A percentile compares a stretch with the other conserved stretches of the same genome.
phyloP scores from a whole-genome alignment of 2,888 invertebrate species.

The Thecophora atra region DNA sequence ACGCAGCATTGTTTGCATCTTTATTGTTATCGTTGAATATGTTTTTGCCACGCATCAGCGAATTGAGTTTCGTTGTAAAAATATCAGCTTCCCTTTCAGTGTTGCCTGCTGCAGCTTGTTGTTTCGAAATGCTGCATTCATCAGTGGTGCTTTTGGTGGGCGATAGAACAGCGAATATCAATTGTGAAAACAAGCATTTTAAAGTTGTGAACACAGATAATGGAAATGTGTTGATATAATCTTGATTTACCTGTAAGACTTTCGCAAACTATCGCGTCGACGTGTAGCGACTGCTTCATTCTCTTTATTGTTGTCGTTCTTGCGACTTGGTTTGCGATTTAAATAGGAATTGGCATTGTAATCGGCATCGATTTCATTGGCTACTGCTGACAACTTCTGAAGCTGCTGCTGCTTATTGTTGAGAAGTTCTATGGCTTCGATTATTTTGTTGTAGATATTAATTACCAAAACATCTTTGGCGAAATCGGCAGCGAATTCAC shows the following conservation, averaged over 20 bases:
- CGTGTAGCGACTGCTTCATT: conserved; percentile 53
- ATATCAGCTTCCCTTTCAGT: conserved; percentile 52
- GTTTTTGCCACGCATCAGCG: conserved; percentile 62
- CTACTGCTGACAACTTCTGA: conserved; percentile 42
- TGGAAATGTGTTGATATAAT: too few species aligned
- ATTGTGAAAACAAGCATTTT: neutral
- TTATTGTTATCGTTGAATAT: conserved; percentile 55
- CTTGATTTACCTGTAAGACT: conserved; percentile 56
- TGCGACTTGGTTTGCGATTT: conserved; percentile 56
- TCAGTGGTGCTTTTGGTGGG: conserved; percentile 68
- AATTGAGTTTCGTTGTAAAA: conserved; percentile 62
- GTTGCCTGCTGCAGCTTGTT: conserved; percentile 62
- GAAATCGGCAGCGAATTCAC: conserved; percentile 93
- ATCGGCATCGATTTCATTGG: conserved; percentile 45
- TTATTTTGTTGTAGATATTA: conserved; percentile 79
- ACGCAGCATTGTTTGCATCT: conserved; percentile 39
- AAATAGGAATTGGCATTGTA: conserved; percentile 61
- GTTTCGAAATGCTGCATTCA: conserved; percentile 67
- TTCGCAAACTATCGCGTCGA: conserved; percentile 63
- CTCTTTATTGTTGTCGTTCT: conserved; percentile 61
- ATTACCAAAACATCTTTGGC: conserved; percentile 88
- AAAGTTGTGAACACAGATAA: neutral
- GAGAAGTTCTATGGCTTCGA: conserved; percentile 76
- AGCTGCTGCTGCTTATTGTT: conserved; percentile 67
- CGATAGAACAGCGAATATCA: neutral